phyloP scores from a whole-genome alignment of 2,888 invertebrate genomes.

The Boloria euphrosyne region DNA sequence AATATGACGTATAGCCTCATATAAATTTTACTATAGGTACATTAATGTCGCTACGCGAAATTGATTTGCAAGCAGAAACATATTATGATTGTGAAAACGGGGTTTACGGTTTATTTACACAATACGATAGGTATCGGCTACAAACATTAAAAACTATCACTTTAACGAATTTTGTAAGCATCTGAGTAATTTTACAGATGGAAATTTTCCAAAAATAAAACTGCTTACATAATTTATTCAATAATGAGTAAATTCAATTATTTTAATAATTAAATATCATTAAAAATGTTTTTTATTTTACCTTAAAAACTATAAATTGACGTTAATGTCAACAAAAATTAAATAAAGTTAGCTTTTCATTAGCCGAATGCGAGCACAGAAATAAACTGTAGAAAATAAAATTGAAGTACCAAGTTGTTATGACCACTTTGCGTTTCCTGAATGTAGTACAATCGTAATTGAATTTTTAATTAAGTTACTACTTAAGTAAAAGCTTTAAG shows the following conservation, averaged over 20 bases:
- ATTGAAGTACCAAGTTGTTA: no score
- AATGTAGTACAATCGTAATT: no score
- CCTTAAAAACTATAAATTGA: no score
- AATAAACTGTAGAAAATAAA: no score
- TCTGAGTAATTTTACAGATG: not conserved
- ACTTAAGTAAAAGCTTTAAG: not conserved
- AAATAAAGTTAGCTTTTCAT: no score
- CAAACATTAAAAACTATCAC: constrained; percentile 72
- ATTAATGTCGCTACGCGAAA: constrained; percentile 82
- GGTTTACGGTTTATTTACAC: constrained; percentile 83
- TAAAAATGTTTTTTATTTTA: no score
- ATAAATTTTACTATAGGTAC: constrained; percentile 81
- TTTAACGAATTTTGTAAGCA: constrained; percentile 44
- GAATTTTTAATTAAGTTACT: not conserved
- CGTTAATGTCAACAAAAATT: no score
- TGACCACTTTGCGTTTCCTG: no score
- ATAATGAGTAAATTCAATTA: no score
- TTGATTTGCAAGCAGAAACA: constrained; percentile 82
- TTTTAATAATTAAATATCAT: no score
- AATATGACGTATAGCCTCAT: constrained; percentile 76
- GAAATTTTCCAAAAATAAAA: not conserved
- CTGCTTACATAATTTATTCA: no score
- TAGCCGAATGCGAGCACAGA: no score
- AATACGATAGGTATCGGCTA: constrained; percentile 67
- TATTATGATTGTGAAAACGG: constrained; percentile 82